Evolutionary conservation across 1,140 invertebrate species (phyloP).

Genomic region (Tachypleus tridentatus): DNA sequence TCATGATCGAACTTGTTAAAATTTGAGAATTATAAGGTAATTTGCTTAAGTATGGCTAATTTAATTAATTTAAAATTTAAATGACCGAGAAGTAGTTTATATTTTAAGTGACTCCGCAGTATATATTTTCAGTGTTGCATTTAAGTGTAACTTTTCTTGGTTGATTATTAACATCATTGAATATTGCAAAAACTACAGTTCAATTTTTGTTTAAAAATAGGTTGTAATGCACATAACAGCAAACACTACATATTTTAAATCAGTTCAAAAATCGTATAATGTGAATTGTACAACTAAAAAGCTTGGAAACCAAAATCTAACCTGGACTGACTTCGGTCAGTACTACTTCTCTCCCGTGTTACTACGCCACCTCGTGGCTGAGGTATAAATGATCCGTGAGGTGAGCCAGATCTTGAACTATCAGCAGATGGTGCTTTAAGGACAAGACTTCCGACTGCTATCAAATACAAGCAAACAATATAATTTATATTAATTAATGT

Average conservation of each 20-base stretch:
- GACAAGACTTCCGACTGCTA: too few relatives aligned
- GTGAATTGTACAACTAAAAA: not conserved
- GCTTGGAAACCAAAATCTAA: slow-evolving; percentile 4
- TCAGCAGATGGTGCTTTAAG: slow-evolving; percentile 27
- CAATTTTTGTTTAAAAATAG: not conserved
- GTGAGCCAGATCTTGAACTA: slow-evolving; percentile 38
- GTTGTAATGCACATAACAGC: not conserved
- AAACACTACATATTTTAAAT: not conserved
- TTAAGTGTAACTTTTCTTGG: too few relatives aligned
- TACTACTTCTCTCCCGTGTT: slow-evolving; percentile 6
- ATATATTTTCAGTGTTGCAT: too few relatives aligned
- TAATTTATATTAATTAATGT: too few relatives aligned
- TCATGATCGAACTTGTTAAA: too few relatives aligned
- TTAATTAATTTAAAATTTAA: too few relatives aligned
- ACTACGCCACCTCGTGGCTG: slow-evolving; percentile 31
- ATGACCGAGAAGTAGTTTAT: too few relatives aligned
- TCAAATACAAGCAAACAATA: too few relatives aligned
- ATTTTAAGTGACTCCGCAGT: too few relatives aligned
- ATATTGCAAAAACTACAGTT: not conserved
- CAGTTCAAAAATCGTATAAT: not conserved
- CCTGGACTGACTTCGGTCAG: slow-evolving; percentile 17
- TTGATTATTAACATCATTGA: too few relatives aligned
- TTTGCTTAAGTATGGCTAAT: too few relatives aligned
- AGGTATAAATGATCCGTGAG: slow-evolving; percentile 38
- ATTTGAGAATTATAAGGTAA: too few relatives aligned